phyloP scores from a whole-genome alignment of 2,888 invertebrate species.

The Caenorhabditis afra region DNA sequence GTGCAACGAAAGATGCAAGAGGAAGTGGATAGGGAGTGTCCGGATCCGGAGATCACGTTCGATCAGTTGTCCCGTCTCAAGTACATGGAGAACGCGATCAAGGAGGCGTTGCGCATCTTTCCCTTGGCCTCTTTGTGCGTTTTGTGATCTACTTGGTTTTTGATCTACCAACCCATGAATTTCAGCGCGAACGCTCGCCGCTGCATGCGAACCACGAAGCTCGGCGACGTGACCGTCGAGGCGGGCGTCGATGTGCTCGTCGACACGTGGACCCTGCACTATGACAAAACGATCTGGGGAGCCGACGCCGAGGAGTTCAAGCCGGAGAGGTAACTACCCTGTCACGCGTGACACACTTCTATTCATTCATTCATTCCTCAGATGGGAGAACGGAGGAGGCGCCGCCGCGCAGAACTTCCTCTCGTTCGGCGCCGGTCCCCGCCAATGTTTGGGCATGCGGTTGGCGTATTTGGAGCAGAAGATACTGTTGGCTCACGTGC shows the following conservation, averaged over 20 bases:
- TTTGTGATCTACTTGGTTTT: background rate
- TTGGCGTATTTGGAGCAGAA: slow-evolving; percentile 76
- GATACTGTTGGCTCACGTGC: slow-evolving; percentile 66
- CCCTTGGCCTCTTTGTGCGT: slow-evolving; percentile 65
- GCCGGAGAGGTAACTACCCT: slow-evolving; percentile 51
- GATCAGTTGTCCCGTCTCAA: slow-evolving; percentile 58
- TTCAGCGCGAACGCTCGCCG: slow-evolving; percentile 30
- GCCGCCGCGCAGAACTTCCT: slow-evolving; percentile 23
- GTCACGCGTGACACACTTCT: no score
- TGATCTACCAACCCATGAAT: no score
- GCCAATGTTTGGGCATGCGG: slow-evolving; percentile 76
- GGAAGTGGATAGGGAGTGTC: slow-evolving; percentile 58
- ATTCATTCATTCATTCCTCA: no score
- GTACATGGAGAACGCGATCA: slow-evolving; percentile 64
- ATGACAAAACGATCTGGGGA: slow-evolving; percentile 57
- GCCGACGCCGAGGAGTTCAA: slow-evolving; percentile 59
- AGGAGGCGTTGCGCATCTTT: slow-evolving; percentile 65
- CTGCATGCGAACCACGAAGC: slow-evolving; percentile 54
- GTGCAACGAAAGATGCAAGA: slow-evolving; percentile 55
- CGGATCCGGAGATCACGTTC: slow-evolving; percentile 40
- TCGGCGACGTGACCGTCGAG: slow-evolving; percentile 70
- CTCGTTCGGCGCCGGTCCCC: slow-evolving; percentile 74
- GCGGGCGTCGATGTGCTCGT: slow-evolving; percentile 59
- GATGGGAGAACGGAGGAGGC: slow-evolving; percentile 10
- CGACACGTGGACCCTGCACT: slow-evolving; percentile 51